Evolutionary conservation across 2,797 vertebrate species (phyloP), one percentile per base, ranked within the genome.

Genomic region (Anguilla anguilla): DNA sequence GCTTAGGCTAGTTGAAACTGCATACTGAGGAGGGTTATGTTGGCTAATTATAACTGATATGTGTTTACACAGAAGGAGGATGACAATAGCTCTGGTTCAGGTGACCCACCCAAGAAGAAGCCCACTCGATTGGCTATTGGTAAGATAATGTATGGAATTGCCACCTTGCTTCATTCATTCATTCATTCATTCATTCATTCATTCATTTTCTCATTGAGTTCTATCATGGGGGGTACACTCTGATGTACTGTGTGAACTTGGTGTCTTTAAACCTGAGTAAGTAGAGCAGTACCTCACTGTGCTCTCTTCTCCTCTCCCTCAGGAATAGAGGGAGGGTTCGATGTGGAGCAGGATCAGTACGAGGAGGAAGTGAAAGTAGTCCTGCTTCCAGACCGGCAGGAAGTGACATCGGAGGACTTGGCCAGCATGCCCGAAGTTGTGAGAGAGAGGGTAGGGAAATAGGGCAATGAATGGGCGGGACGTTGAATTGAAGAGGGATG

Each of bases 101-200:
- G 98, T 87, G 98, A 99, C 91, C 99, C 99, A 0, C 99, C 99
- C 0, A 97, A 98, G 91, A 99, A 99, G 96, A 99, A 99, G 94
- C 98, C 98, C 85, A 99, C 99, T 77, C 97, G 99, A 69, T 85
- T 99, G 93, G 99, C 99, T 53, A 99, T 99, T 88, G 99, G 99
- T 99, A 90, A 95, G 93, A 35, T 3, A 13, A 39, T 55, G 49
- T 57, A 46, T 25, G 46, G 2, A 43, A 22, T 31, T 64, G 84
- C 35, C 11, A 9, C 22, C n/a, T 84, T 6, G 10, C 11, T 31
- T 74, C 1, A 39, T 4, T 85, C 31, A 87, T 17, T 83, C 17
- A n/a, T 64, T 83, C 81, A 79, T 15, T 28, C 64, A 67, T n/a
- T 67, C 25, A 67, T n/a, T 67, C 31, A 15, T 13, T 39, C 19